Evolutionary conservation across 2,888 invertebrate genomes (phyloP).

Genomic region (Notocelia uddmanniana): DNA sequence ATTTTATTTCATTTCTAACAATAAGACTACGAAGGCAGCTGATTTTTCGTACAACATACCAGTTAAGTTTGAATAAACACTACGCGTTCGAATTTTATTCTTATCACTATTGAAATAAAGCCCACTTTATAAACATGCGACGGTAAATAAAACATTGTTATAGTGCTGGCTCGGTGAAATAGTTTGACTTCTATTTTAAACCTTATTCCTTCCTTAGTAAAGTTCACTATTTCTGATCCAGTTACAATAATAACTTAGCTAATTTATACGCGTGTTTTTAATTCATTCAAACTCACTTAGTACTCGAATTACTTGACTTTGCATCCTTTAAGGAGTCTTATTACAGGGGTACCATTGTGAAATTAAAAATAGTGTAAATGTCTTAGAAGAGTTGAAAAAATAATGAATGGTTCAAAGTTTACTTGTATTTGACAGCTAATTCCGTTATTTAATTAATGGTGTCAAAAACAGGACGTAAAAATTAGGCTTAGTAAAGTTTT

Average conservation of each 20-base stretch:
- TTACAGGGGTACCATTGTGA: conserved; percentile 63
- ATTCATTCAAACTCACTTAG: conserved; percentile 65
- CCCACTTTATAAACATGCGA: background rate
- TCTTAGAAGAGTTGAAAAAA: conserved; percentile 53
- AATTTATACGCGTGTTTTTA: conserved; percentile 53
- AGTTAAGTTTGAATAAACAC: conserved; percentile 46
- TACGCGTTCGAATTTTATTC: conserved; percentile 34
- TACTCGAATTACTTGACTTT: conserved; percentile 80
- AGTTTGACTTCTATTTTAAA: background rate
- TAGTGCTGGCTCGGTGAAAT: background rate
- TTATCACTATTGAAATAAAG: conserved; percentile 29
- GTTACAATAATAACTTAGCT: conserved; percentile 40
- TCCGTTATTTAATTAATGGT: conserved; percentile 68
- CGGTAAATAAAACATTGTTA: background rate
- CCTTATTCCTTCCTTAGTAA: background rate
- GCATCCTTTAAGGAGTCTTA: conserved; percentile 64
- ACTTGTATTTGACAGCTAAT: conserved; percentile 61
- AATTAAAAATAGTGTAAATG: conserved; percentile 76
- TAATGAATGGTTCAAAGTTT: conserved; percentile 60
- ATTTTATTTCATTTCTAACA: conserved; percentile 76
- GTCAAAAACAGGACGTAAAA: conserved; percentile 52
- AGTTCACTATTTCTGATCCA: background rate
- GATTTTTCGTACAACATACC: conserved; percentile 66
- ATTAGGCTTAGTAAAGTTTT: conserved; percentile 11
- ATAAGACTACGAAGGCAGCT: conserved; percentile 73